These are phyloP conservation scores for Aphidius colemani DNA, from an alignment of 2,888 invertebrate species.

Conservation along the genomic window DNA sequence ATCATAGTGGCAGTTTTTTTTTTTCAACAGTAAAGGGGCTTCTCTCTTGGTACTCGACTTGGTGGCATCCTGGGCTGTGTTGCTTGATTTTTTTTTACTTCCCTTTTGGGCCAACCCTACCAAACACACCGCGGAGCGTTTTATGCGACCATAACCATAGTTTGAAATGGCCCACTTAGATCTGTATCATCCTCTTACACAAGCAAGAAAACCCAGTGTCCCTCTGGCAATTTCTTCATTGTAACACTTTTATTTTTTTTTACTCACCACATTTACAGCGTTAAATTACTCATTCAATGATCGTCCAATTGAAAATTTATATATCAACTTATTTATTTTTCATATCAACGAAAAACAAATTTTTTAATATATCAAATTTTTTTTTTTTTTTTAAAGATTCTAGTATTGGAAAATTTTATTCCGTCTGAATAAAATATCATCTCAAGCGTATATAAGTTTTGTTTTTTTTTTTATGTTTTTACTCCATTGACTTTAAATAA, in stretches of 20 bases:
- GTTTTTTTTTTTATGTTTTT: conserved; percentile 45
- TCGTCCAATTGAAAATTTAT: conserved; percentile 1
- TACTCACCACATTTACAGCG: no score
- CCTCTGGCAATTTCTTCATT: conserved; percentile 31
- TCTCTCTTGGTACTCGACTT: conserved; percentile 45
- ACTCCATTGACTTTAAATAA: conserved; percentile 52
- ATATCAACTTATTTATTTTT: neutral
- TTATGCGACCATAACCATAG: conserved; percentile 60
- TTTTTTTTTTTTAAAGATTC: neutral
- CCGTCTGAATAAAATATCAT: no score
- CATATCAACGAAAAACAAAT: neutral
- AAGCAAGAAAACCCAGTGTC: conserved; percentile 40
- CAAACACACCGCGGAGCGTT: conserved; percentile 49
- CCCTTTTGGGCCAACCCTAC: conserved; percentile 7
- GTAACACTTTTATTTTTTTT: neutral
- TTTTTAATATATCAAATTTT: neutral
- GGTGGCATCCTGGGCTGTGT: conserved; percentile 38
- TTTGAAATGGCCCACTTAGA: conserved; percentile 60
- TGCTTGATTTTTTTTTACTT: conserved; percentile 27
- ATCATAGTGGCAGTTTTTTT: conserved; percentile 59
- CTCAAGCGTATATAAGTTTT: no score
- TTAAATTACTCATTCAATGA: neutral
- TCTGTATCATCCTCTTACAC: conserved; percentile 53
- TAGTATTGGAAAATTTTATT: no score
- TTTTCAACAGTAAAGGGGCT: conserved; percentile 53